phyloP scores from a whole-genome alignment of 2,113 vertebrate genomes.

The Caloenas nicobarica region DNA sequence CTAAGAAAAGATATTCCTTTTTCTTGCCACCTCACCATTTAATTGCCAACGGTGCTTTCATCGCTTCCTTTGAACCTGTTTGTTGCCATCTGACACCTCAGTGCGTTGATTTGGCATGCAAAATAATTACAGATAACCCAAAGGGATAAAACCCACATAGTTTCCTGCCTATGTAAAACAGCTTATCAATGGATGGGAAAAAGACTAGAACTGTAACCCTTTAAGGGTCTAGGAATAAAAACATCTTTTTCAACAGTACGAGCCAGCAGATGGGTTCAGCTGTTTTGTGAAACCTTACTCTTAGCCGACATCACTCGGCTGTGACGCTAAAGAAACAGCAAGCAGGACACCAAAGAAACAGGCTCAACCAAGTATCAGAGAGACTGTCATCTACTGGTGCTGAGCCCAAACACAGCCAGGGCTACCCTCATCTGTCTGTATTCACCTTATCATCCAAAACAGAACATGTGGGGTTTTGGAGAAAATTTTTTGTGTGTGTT shows the following conservation, averaged over 20 bases:
- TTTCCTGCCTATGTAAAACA: background rate
- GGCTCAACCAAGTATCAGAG: background rate
- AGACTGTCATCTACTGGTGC: accelerated
- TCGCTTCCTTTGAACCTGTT: background rate
- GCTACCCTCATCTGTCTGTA: background rate
- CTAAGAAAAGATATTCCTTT: background rate
- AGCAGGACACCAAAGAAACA: background rate
- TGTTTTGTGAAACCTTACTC: slow-evolving; percentile 8
- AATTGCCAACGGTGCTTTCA: background rate
- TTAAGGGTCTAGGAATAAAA: background rate
- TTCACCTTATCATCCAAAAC: background rate
- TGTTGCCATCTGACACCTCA: background rate
- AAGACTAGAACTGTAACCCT: background rate
- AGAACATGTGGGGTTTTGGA: background rate
- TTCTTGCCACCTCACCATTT: background rate
- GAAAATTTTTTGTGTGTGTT: background rate
- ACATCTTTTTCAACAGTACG: background rate
- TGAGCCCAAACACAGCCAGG: background rate
- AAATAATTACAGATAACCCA: background rate
- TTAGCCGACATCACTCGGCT: background rate
- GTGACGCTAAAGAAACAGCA: background rate
- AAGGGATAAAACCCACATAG: background rate
- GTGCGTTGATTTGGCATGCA: background rate
- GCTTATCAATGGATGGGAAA: background rate
- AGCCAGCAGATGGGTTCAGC: slow-evolving; percentile 29